Conservation (phyloP, 2,888 invertebrate genomes). For the Hydraecia micacea region DNA sequence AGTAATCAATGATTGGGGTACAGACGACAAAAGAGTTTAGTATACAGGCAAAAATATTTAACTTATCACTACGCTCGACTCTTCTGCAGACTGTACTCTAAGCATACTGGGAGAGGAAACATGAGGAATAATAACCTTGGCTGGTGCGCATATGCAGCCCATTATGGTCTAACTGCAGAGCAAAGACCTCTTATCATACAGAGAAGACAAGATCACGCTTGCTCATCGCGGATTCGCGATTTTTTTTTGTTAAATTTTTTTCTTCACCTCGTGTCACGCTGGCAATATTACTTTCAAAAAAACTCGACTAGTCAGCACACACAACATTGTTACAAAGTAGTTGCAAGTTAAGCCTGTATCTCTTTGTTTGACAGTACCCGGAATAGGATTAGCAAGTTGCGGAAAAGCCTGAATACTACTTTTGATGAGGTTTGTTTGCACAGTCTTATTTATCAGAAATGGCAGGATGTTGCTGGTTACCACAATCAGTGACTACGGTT, state of each 20-base stretch:
- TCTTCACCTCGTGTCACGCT: neutral
- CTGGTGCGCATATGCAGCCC: neutral
- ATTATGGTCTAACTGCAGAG: neutral
- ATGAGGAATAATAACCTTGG: neutral
- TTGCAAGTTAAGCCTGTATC: neutral
- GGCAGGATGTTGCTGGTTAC: slow-evolving; percentile 30
- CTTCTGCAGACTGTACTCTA: slow-evolving; percentile 30
- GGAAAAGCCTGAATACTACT: slow-evolving; percentile 55
- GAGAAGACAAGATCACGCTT: neutral
- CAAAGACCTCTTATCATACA: neutral
- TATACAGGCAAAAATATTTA: neutral
- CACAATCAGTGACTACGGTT: slow-evolving; percentile 22
- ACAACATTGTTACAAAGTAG: neutral
- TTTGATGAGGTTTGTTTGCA: slow-evolving; percentile 62
- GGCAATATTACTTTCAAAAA: neutral
- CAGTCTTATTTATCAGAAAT: slow-evolving; percentile 45
- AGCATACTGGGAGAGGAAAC: slow-evolving; percentile 47
- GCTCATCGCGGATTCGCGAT: neutral
- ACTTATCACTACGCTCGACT: neutral
- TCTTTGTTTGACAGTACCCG: slow-evolving; percentile 25
- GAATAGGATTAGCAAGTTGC: slow-evolving; percentile 61
- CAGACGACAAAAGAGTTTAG: slow-evolving; percentile 2
- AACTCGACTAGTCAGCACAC: neutral
- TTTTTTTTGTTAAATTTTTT: too few relatives aligned
- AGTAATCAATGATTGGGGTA: slow-evolving; percentile 60